Evolutionary conservation across 2,888 invertebrate species (phyloP), one percentile per base, ranked within the genome.

Genomic region (Dynastes maya): DNA sequence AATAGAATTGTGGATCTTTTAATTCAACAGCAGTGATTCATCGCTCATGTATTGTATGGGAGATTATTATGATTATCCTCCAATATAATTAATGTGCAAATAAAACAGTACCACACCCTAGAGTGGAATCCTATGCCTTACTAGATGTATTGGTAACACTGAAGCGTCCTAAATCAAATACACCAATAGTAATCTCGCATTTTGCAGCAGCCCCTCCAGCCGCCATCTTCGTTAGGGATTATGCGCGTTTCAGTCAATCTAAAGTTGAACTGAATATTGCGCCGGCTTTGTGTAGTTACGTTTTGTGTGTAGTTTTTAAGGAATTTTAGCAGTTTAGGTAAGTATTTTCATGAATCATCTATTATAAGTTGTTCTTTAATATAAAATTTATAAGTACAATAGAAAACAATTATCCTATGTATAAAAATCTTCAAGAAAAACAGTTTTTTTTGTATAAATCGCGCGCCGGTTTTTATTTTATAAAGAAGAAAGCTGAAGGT

Each of bases 191-290:
- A 77, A 65, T 65, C 67, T 68, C 72, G 84, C 81, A 84, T 85
- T 84, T 80, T 74, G 79, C 78, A 79, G 80, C 76, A 84, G 82
- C 82, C 80, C 84, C 87, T 86, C 88, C 87, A 87, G 87, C 83
- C 87, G 87, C 85, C 86, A 81, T 84, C 85, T 85, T 86, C 84
- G 83, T 87, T 87, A 49, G 22, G 74, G 76, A 77, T 76, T 77
- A 75, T 76, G 79, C 87, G 88, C 88, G 86, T 84, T 86, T 86
- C 84, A 87, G 87, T 87, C 84, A 82, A 83, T 83, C 81, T 81
- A 83, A 85, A 85, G 84, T 86, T 84, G 84, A 83, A 85, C 82
- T 80, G 82, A 81, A 81, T 80, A 82, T 83, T 82, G 83, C 78
- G 83, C 79, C 80, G 83, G 81, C 83, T 79, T 83, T 83, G 84